A percentile compares a stretch with the other conserved stretches of the same genome.
Conservation (phyloP, 2,797 vertebrate genomes). For the Pseudocheirus occidentalis region DNA sequence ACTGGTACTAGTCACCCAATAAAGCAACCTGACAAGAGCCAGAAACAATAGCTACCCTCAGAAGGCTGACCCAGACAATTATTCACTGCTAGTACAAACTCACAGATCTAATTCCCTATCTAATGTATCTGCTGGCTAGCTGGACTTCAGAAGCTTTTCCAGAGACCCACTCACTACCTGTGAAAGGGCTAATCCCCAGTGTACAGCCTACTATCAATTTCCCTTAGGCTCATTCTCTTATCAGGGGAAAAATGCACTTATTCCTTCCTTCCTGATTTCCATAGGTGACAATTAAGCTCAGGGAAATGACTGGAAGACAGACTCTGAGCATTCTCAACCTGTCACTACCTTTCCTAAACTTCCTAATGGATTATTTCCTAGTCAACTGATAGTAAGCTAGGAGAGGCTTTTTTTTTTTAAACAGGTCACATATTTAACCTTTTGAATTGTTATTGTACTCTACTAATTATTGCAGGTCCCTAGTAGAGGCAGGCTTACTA, state of each 20-base stretch:
- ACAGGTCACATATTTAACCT: neutral
- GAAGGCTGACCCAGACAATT: neutral
- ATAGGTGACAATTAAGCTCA: conserved; percentile 28
- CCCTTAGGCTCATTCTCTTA: conserved; percentile 7
- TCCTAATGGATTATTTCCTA: conserved; percentile 2
- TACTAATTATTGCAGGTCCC: neutral
- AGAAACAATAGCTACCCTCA: neutral
- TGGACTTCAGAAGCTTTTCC: conserved; percentile 10
- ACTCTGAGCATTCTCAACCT: conserved; percentile 28
- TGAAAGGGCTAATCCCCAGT: conserved; percentile 22
- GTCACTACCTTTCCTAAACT: neutral
- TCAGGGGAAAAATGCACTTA: conserved; percentile 16
- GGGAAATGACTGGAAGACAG: conserved; percentile 24
- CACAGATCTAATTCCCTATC: neutral
- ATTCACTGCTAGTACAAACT: neutral
- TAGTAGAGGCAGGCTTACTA: neutral
- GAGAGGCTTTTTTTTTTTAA: neutral
- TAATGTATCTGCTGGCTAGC: neutral
- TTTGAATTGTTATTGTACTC: neutral
- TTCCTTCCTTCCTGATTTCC: conserved; percentile 30
- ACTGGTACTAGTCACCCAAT: neutral
- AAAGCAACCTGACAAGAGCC: conserved; percentile 25
- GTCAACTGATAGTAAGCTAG: neutral
- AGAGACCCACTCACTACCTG: neutral
- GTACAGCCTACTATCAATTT: neutral